Conservation (phyloP, 1,140 invertebrate species). For the Oedothorax gibbosus region DNA sequence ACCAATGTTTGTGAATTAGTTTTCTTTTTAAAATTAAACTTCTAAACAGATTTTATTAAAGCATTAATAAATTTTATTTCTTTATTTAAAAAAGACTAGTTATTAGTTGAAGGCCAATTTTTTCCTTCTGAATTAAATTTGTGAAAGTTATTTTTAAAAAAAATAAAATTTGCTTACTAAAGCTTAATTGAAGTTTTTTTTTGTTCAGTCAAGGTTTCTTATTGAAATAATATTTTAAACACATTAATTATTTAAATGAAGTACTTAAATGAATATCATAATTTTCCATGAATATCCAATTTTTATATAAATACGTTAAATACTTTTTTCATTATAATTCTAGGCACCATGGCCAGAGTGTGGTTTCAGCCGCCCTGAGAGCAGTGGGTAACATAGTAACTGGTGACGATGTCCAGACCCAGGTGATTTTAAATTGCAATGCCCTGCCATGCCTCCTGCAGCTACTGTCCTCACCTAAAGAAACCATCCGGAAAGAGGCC, state of each 20-base stretch:
- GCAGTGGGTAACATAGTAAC: slow-evolving; percentile 99
- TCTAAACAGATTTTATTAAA: too few relatives aligned
- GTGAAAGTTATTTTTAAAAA: too few relatives aligned
- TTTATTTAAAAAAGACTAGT: too few relatives aligned
- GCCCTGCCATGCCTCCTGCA: slow-evolving; percentile 87
- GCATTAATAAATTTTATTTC: too few relatives aligned
- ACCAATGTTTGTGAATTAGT: too few relatives aligned
- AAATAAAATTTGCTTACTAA: too few relatives aligned
- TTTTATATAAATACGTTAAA: neutral
- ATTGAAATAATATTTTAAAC: too few relatives aligned
- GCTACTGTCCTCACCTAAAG: slow-evolving; percentile 82
- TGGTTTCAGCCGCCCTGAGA: slow-evolving; percentile 93
- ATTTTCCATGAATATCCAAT: neutral
- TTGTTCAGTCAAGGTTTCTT: too few relatives aligned
- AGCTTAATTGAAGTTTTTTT: too few relatives aligned
- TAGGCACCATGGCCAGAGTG: slow-evolving; percentile 88
- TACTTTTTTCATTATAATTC: slow-evolving; percentile 62
- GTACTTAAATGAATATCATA: neutral
- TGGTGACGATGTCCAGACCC: slow-evolving; percentile 96
- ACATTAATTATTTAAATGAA: neutral
- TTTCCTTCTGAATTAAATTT: too few relatives aligned
- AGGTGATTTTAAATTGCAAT: slow-evolving; percentile 91
- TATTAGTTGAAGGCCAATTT: too few relatives aligned
- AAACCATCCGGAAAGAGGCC: slow-evolving; percentile 93
- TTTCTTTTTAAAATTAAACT: too few relatives aligned